Conservation (phyloP, 2,888 invertebrate species). For the Abrostola tripartita region DNA sequence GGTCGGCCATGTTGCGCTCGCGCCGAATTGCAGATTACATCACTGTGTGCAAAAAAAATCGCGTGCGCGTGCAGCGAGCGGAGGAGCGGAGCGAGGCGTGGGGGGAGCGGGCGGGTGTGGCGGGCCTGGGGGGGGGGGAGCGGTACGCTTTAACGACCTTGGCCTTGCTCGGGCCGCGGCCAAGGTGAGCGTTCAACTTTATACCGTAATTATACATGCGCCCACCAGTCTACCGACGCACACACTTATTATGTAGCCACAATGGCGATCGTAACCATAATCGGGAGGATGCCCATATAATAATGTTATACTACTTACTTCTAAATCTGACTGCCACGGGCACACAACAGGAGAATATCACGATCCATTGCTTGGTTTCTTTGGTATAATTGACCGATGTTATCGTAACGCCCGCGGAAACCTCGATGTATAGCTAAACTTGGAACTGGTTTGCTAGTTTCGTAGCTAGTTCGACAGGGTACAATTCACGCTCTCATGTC, state of each 20-base stretch:
- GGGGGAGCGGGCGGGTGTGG: constrained; percentile 40
- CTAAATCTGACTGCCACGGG: constrained; percentile 4
- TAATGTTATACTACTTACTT: constrained; percentile 11
- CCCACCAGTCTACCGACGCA: constrained; percentile 81
- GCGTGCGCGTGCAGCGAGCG: constrained; percentile 70
- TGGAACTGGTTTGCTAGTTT: constrained; percentile 27
- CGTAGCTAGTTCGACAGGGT: constrained; percentile 10
- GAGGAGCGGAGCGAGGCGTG: constrained; percentile 46
- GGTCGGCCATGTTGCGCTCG: constrained; percentile 80
- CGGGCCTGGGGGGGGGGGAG: constrained; percentile 54
- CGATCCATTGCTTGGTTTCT: constrained; percentile 34
- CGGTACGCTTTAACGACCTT: constrained; percentile 75
- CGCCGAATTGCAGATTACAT: constrained; percentile 87
- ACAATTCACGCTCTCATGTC: constrained; percentile 42
- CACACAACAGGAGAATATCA: constrained; percentile 28
- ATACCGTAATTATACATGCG: constrained; percentile 84
- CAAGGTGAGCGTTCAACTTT: constrained; percentile 81
- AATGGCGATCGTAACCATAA: constrained; percentile 53
- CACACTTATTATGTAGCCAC: constrained; percentile 58
- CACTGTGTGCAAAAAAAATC: constrained; percentile 83
- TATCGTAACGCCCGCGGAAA: constrained; percentile 22
- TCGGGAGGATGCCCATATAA: constrained; percentile 33
- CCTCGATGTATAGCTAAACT: constrained; percentile 39
- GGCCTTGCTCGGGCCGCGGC: constrained; percentile 85
- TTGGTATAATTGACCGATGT: constrained; percentile 39